A percentile compares a stretch with the other conserved stretches of the same genome.
phyloP scores from a whole-genome alignment of 2,113 vertebrate genomes.

The Bolborhynchus lineola region DNA sequence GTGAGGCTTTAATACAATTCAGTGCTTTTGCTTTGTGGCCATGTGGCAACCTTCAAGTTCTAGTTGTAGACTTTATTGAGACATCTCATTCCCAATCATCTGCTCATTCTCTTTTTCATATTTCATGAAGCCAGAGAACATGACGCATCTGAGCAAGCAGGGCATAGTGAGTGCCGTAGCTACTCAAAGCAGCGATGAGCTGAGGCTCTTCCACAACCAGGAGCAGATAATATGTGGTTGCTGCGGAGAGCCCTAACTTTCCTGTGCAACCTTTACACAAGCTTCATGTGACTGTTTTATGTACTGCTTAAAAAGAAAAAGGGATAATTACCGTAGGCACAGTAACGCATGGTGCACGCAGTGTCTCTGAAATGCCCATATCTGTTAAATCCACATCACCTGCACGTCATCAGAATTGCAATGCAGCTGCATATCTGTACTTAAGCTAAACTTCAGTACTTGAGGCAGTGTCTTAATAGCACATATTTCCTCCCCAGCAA shows the following conservation, averaged over 20 bases:
- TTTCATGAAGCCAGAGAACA: background rate
- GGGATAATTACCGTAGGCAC: background rate
- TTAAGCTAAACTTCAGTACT: background rate
- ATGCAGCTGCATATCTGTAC: background rate
- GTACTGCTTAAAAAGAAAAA: conserved; percentile 38
- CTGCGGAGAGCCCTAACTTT: background rate
- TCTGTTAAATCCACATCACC: background rate
- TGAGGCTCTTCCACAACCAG: background rate
- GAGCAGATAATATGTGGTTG: background rate
- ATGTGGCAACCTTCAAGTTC: background rate
- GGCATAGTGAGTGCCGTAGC: fast-evolving
- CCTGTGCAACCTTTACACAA: background rate
- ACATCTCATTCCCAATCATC: background rate
- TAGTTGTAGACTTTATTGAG: background rate
- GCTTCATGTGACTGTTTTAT: conserved; percentile 38
- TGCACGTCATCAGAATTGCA: background rate
- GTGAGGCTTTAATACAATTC: background rate
- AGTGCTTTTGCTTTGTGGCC: background rate
- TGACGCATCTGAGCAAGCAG: fast-evolving
- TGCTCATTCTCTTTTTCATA: background rate
- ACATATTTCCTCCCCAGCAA: fast-evolving
- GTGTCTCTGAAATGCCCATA: background rate
- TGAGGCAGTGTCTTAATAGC: background rate
- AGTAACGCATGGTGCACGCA: fast-evolving
- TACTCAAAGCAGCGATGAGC: fast-evolving